Evolutionary conservation across 1,140 invertebrate genomes (phyloP), one percentile per base, ranked within the genome.

Genomic region (Cecropterus lyciades): DNA sequence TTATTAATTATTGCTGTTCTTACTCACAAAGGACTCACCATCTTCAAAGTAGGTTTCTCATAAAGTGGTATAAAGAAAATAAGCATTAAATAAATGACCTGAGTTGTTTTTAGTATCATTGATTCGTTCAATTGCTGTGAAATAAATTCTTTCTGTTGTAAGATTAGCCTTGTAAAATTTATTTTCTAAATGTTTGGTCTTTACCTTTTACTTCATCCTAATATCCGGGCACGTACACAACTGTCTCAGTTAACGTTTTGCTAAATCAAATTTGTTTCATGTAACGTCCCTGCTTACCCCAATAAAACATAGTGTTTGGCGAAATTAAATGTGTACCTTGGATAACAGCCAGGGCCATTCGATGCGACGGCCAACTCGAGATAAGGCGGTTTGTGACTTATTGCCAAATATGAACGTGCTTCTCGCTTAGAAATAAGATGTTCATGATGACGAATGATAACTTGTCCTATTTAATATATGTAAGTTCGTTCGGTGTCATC

Each of bases 311-410:
- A 63, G 30, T 48, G 49, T 73, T 65, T 66, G 66, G 42, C 66
- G 56, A 71, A 73, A 77, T 78, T 80, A 76, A 76, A 80, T 78
- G 49, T 65, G 51, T 76, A 72, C 67, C 69, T 81, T 82, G 79
- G 73, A 82, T 72, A 53, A 42, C 42, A 49, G 72, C 77, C 79
- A 84, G 75, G 72, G 24, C 43, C 55, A 65, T 55, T 56, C 52
- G 53, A 67, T 57, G 42, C 63, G 42, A 59, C 62, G 65, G 67
- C 62, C 74, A 77, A 77, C 74, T 77, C 67, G 67, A 69, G 60
- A 79, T 76, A 65, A 65, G 75, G 72, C 67, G 69, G 67, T 68
- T 67, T 72, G 43, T 70, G 72, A 80, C 72, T 80, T 75, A 80
- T 72, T 70, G 66, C 43, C 45, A 30, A 59, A 48, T 59, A 48